A percentile compares a stretch with the other conserved stretches of the same genome.
Evolutionary conservation across 1,140 invertebrate species (phyloP).

Genomic region (Eumeta japonica): DNA sequence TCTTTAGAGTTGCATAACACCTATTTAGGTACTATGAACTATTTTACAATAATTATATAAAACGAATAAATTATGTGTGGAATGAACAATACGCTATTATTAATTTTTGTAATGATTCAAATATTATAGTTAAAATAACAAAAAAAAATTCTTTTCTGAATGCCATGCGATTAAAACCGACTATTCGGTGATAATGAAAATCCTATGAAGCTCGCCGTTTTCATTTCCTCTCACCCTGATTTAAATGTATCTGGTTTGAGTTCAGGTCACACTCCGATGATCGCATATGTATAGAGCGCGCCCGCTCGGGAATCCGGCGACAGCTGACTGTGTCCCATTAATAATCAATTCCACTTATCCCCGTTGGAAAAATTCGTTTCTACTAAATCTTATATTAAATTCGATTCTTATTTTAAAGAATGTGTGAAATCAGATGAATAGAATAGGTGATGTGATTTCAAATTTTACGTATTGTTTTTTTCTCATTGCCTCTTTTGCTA

Average conservation of each 20-base stretch:
- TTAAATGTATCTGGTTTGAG: constrained; percentile 45
- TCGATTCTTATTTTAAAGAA: neutral
- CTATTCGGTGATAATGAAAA: neutral
- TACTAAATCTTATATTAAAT: neutral
- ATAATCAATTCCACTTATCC: too few species aligned
- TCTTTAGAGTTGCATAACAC: neutral
- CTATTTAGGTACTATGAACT: neutral
- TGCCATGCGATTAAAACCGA: too few species aligned
- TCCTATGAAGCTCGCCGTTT: neutral
- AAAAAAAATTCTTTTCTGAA: too few species aligned
- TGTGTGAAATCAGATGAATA: too few species aligned
- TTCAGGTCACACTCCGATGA: constrained; percentile 28
- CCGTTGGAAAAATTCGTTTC: constrained; percentile 17
- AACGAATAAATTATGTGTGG: neutral
- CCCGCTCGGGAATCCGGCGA: constrained; percentile 23
- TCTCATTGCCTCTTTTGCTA: too few species aligned
- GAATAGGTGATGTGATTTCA: too few species aligned
- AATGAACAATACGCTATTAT: too few species aligned
- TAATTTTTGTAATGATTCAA: too few species aligned
- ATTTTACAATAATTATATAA: neutral
- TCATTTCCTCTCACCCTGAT: constrained; percentile 10
- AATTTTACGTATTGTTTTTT: too few species aligned
- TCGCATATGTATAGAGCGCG: constrained; percentile 19
- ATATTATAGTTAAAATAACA: too few species aligned
- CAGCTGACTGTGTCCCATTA: too few species aligned